phyloP scores from a whole-genome alignment of 2,113 vertebrate genomes.

The Struthidea cinerea region DNA sequence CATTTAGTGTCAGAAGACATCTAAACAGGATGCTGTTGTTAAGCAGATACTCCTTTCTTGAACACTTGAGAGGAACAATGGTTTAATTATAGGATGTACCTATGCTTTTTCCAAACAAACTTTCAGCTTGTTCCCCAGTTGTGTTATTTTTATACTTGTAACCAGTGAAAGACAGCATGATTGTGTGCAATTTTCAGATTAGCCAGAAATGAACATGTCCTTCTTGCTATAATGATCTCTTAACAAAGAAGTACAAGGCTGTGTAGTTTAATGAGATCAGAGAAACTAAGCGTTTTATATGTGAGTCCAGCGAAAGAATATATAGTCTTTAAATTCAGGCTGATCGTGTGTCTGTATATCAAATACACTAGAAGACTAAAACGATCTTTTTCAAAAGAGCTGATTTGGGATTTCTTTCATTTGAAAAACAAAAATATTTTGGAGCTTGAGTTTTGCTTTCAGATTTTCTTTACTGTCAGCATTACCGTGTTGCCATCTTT shows the following conservation, averaged over 20 bases:
- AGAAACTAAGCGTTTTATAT: neutral
- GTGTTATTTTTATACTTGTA: conserved; percentile 28
- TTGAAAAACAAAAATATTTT: neutral
- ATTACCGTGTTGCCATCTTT: neutral
- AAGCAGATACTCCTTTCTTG: conserved; percentile 14
- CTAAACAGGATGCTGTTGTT: conserved; percentile 32
- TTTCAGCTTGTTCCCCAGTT: conserved; percentile 21
- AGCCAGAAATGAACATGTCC: conserved; percentile 2
- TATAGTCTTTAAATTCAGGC: neutral
- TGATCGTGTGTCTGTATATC: neutral
- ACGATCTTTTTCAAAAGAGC: neutral
- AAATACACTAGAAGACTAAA: neutral
- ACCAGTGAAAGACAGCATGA: neutral
- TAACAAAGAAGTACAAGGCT: neutral
- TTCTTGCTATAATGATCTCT: neutral
- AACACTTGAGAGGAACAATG: conserved; percentile 13
- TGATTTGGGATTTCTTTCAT: neutral
- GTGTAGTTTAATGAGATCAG: neutral
- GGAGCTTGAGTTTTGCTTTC: neutral
- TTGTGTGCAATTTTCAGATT: conserved; percentile 24
- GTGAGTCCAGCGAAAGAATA: neutral
- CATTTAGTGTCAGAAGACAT: conserved; percentile 5
- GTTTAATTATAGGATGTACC: conserved; percentile 44
- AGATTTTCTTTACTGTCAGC: neutral
- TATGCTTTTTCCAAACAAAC: conserved; percentile 32